Conservation (phyloP, 2,113 vertebrate genomes). For the Camelus dromedarius region DNA sequence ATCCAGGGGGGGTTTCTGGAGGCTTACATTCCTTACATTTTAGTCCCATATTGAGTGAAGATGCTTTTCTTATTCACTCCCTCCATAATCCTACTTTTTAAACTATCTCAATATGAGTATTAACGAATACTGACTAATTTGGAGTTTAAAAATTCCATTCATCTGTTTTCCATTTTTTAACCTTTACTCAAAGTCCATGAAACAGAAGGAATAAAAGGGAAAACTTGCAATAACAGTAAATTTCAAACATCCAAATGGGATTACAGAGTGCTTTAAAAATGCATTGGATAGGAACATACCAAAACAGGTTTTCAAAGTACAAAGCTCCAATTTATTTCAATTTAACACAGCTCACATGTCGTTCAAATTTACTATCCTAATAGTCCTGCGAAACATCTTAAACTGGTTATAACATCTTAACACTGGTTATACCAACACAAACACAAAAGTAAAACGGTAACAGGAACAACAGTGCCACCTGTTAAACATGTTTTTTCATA, state of each 20-base stretch:
- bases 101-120: background rate
- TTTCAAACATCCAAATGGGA: background rate
- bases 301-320: background rate
- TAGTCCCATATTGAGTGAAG: background rate
- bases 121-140: background rate
- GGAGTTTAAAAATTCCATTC: background rate
- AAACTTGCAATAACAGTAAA: background rate
- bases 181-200: constrained; percentile 25
- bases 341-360: background rate
- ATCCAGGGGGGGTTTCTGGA: background rate
- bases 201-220: background rate
- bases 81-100: background rate
- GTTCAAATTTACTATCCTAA: background rate
- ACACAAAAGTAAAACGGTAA: background rate
- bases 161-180: constrained; percentile 54
- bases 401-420: background rate
- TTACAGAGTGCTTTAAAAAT: background rate
- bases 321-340: background rate
- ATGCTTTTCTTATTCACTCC: background rate
- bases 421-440: background rate
- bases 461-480: background rate
- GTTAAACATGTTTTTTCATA: background rate
- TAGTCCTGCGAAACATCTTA: background rate
- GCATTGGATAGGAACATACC: background rate
- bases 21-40: background rate